These are phyloP conservation scores for Drosophila nikananu DNA, from an alignment of 1,140 invertebrate genomes.

Conservation along the genomic window DNA sequence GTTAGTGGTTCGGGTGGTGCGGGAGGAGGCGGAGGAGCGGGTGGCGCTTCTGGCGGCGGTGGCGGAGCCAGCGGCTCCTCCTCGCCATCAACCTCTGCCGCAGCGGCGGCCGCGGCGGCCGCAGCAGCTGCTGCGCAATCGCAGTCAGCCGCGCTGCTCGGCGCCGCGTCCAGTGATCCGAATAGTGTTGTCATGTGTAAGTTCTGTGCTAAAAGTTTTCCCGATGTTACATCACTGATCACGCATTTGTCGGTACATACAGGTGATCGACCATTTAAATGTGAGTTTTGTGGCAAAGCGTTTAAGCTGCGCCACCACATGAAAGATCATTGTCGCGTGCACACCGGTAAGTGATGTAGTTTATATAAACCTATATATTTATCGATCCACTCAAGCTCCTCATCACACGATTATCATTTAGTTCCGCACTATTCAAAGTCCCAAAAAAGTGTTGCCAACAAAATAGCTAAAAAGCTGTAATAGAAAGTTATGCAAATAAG, in stretches of 20 bases:
- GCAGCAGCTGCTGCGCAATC: conserved; percentile 76
- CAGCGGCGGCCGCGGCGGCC: conserved; percentile 74
- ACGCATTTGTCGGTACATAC: conserved; percentile 94
- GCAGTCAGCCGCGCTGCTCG: conserved; percentile 83
- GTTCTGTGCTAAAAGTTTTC: conserved; percentile 95
- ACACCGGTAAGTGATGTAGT: conserved; percentile 88
- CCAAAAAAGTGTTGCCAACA: neutral
- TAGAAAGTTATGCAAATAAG: too few relatives aligned
- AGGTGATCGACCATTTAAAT: conserved; percentile 95
- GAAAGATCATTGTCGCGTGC: conserved; percentile 96
- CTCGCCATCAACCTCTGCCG: conserved; percentile 79
- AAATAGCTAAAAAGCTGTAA: neutral
- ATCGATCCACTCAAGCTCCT: neutral
- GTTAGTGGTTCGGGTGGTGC: conserved; percentile 33
- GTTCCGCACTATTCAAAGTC: neutral
- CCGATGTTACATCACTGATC: conserved; percentile 94
- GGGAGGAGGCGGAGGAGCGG: conserved; percentile 24
- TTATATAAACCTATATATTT: conserved; percentile 4
- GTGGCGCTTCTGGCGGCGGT: conserved; percentile 24
- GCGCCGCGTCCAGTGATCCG: conserved; percentile 87
- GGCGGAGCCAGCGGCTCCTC: conserved; percentile 57
- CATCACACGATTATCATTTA: neutral
- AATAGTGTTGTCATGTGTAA: conserved; percentile 93
- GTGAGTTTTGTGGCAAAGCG: conserved; percentile 95
- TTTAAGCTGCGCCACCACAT: conserved; percentile 96